These are phyloP conservation scores for Orchesella flavescens DNA, from an alignment of 2,888 invertebrate species.

Conservation along the genomic window DNA sequence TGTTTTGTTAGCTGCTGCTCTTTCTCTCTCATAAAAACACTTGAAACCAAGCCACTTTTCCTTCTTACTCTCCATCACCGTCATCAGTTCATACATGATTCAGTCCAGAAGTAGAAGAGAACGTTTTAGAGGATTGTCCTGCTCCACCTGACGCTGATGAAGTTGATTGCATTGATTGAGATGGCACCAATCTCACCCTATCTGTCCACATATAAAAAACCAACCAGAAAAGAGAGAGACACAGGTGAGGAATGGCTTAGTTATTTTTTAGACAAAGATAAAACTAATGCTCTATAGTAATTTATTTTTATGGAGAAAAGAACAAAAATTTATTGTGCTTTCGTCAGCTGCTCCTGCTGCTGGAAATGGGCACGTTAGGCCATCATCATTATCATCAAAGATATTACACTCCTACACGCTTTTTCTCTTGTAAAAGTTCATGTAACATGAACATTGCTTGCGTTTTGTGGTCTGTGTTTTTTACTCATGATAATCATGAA, in stretches of 20 bases:
- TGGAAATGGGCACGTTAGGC: no score
- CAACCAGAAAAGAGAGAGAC: neutral
- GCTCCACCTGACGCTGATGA: slow-evolving; percentile 15
- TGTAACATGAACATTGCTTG: no score
- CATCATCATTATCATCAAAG: no score
- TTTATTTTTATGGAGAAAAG: no score
- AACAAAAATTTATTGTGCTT: no score
- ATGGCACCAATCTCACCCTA: slow-evolving; percentile 55
- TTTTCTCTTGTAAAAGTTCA: no score
- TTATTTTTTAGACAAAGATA: neutral
- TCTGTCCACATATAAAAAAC: slow-evolving; percentile 18
- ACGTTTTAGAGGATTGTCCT: slow-evolving; percentile 12
- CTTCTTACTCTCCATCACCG: neutral
- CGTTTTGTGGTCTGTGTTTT: no score
- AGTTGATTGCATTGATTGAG: slow-evolving; percentile 59
- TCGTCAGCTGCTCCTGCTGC: no score
- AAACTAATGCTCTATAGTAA: no score
- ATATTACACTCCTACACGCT: no score
- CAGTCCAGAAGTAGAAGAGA: slow-evolving; percentile 26
- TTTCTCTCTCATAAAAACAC: neutral
- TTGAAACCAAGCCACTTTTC: neutral
- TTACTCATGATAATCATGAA: no score
- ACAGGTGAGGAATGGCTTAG: slow-evolving; percentile 5
- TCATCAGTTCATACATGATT: slow-evolving; percentile 49
- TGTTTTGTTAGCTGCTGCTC: no score